Evolutionary conservation across 1,140 invertebrate species (phyloP).

Genomic region (Atta texana): DNA sequence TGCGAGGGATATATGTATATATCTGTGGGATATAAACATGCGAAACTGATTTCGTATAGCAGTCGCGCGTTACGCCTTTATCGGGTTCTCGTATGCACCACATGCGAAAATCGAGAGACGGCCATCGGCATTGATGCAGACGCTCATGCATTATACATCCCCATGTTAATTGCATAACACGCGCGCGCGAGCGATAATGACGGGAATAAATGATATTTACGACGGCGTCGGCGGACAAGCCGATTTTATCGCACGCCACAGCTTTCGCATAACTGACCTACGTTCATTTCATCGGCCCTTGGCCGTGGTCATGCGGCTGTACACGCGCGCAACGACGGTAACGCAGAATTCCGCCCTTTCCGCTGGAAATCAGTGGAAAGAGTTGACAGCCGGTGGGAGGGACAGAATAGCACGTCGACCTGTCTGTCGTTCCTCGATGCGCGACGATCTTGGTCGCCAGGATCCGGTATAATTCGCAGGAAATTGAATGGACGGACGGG

Average conservation of each 20-base stretch:
- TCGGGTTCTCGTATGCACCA: not conserved
- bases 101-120: constrained; percentile 30
- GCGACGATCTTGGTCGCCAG: constrained; percentile 20
- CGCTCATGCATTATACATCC: constrained; percentile 48
- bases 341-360: constrained; percentile 34
- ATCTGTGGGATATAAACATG: not conserved
- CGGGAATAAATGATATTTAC: constrained; percentile 41
- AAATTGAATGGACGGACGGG: constrained; percentile 42
- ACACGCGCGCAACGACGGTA: constrained; percentile 33
- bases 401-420: constrained; percentile 19
- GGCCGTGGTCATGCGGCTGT: constrained; percentile 51
- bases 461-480: not conserved
- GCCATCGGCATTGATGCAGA: not conserved
- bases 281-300: constrained; percentile 58
- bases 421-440: constrained; percentile 21
- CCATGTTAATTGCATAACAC: constrained; percentile 43
- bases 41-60: constrained; percentile 3
- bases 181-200: constrained; percentile 21
- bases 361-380: constrained; percentile 24
- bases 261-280: constrained; percentile 74
- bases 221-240: constrained; percentile 6
- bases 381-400: constrained; percentile 7
- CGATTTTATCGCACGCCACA: constrained; percentile 36
- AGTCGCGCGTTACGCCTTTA: not conserved
- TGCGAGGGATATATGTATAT: not conserved